Evolutionary conservation across 2,113 vertebrate species (phyloP), one percentile per base, ranked within the genome.

Genomic region (Aspiorhynchus laticeps): DNA sequence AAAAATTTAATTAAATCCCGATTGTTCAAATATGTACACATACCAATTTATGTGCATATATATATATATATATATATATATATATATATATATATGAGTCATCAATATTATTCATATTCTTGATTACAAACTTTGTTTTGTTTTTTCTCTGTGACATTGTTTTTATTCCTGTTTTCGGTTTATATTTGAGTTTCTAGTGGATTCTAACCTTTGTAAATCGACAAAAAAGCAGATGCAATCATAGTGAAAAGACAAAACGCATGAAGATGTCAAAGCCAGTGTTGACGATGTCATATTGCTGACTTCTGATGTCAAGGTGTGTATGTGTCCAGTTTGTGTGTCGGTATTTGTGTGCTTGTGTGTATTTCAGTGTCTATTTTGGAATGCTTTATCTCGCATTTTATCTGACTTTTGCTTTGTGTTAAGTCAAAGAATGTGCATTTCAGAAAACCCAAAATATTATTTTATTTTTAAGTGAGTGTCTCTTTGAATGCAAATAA

Each of bases 181-280:
- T 90, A 87, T 90, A 91, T 93, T 91, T 69, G 89, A 90, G 83
- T 92, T 93, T 94, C 71, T 91, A 89, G 91, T 92, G 88, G 88
- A 93, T 90, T 91, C 88, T 12, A 88, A 90, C 89, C 76, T 91
- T 92, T 93, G 90, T 93, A 90, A 86, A 89, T 85, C 73, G 80
- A 88, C 61, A 91, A 92, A 93, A 90, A 91, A 92, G 91, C 88
- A 51, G 89, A 93, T 91, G 93, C 93, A 93, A 93, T 93, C 88
- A 89, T 85, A 85, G 88, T 92, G 90, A 94, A 94, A 93, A 93
- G 88, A 91, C 26, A 46, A 92, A 90, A 88, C 88, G 92, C 93
- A 93, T 92, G 93, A 93, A 63, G 88, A 93, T 91, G 91, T 94
- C 91, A 90, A 90, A 91, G 92, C 92, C 93, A 91, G 91, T 90